Percentiles rank a stretch among this genome's conserved stretches.
These are phyloP conservation scores for Drosophila leontia DNA, from an alignment of 1,140 invertebrate genomes.

Conservation along the genomic window DNA sequence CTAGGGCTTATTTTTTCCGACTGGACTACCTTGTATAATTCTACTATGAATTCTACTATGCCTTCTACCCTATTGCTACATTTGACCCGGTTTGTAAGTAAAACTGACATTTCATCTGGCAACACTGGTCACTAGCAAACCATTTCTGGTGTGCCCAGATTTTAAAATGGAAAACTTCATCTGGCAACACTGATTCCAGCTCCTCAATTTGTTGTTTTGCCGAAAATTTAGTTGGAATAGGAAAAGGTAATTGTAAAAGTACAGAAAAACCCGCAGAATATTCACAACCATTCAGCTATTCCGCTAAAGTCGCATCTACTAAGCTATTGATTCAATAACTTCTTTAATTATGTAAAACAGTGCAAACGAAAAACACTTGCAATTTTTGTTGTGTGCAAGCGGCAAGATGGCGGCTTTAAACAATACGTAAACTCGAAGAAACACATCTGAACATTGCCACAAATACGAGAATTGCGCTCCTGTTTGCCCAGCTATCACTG, in stretches of 20 bases:
- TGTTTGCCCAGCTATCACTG: background rate
- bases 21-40: no score
- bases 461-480: no score
- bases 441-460: background rate
- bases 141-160: no score
- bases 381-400: background rate
- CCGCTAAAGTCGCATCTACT: no score
- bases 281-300: background rate
- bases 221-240: slow-evolving; percentile 1
- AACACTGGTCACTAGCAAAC: no score
- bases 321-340: background rate
- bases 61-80: no score
- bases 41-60: no score
- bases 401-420: slow-evolving; percentile 23
- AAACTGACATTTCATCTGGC: no score
- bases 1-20: no score
- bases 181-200: no score
- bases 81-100: no score
- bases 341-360: background rate
- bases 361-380: background rate
- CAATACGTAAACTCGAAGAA: background rate
- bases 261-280: background rate
- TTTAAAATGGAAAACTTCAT: no score
- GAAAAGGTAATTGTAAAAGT: slow-evolving; percentile 5
- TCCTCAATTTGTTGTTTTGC: background rate